Evolutionary conservation across 2,797 vertebrate species (phyloP).

Genomic region (Dendrocincla tyrannina): DNA sequence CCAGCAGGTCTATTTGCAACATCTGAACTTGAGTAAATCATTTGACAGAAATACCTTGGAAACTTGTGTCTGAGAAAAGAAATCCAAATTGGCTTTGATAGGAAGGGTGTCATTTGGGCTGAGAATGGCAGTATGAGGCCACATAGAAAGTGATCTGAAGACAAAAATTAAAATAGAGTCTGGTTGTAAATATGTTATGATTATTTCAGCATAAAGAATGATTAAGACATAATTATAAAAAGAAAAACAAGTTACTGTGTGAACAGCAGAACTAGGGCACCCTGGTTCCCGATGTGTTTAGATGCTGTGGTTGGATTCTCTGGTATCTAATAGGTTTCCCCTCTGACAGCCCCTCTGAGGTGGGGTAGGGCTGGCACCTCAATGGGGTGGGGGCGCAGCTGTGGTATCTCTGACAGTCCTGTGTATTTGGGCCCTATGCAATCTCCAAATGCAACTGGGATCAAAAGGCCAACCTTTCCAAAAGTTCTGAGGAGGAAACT

Average conservation of each 20-base stretch:
- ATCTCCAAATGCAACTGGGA: background rate
- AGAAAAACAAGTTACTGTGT: conserved; percentile 53
- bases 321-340: background rate
- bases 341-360: background rate
- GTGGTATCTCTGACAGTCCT: background rate
- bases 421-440: background rate
- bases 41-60: conserved; percentile 45
- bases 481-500: background rate
- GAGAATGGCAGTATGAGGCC: conserved; percentile 68
- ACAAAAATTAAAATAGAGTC: conserved; percentile 55
- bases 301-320: background rate
- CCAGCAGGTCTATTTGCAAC: conserved; percentile 18
- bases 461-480: background rate
- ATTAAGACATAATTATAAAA: conserved; percentile 63
- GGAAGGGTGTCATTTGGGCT: conserved; percentile 46
- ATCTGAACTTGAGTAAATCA: conserved; percentile 37
- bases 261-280: conserved; percentile 65
- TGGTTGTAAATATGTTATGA: conserved; percentile 62
- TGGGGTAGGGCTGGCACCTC: background rate
- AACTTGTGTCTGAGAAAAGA: conserved; percentile 67
- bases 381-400: rapidly evolving
- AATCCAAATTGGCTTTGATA: conserved; percentile 62
- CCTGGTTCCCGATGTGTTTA: background rate
- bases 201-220: conserved; percentile 61
- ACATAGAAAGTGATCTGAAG: conserved; percentile 56